Evolutionary conservation across 2,113 vertebrate genomes (phyloP).

Genomic region (Mus spicilegus): DNA sequence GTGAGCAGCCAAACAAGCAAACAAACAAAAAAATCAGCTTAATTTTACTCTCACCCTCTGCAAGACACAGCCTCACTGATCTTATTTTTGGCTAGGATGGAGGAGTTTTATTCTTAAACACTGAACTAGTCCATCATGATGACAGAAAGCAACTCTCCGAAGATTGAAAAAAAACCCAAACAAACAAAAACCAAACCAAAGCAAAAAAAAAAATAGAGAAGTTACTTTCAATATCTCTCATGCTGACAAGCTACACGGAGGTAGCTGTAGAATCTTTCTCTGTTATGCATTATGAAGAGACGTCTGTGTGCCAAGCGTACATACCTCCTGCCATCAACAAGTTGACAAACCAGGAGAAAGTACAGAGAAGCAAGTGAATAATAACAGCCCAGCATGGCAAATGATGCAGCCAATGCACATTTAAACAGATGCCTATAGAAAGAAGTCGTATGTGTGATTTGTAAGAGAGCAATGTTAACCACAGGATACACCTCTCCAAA

Average conservation of each 20-base stretch:
- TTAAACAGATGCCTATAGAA: not conserved
- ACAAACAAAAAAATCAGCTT: not conserved
- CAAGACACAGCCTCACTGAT: constrained; percentile 33
- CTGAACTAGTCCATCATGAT: constrained; percentile 1
- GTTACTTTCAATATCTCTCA: constrained; percentile 23
- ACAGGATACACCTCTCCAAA: constrained; percentile 17
- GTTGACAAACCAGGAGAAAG: not conserved
- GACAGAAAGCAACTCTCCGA: constrained; percentile 42
- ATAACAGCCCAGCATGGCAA: not conserved
- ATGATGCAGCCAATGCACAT: not conserved
- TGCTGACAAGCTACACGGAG: not conserved
- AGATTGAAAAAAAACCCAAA: not conserved
- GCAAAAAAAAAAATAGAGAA: not conserved
- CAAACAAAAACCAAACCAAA: not conserved
- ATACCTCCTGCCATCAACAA: constrained; percentile 7
- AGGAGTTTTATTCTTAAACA: not conserved
- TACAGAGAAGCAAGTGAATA: constrained; percentile 23
- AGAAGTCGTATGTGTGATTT: not conserved
- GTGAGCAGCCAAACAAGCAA: not conserved
- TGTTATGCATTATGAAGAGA: not conserved
- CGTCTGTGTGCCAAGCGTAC: not conserved
- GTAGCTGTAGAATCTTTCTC: not conserved
- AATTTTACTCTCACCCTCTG: not conserved
- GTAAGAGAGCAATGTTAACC: not conserved
- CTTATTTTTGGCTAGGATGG: constrained; percentile 41